Evolutionary conservation across 2,888 invertebrate species (phyloP).

Genomic region (Neocrepidodera transversa): DNA sequence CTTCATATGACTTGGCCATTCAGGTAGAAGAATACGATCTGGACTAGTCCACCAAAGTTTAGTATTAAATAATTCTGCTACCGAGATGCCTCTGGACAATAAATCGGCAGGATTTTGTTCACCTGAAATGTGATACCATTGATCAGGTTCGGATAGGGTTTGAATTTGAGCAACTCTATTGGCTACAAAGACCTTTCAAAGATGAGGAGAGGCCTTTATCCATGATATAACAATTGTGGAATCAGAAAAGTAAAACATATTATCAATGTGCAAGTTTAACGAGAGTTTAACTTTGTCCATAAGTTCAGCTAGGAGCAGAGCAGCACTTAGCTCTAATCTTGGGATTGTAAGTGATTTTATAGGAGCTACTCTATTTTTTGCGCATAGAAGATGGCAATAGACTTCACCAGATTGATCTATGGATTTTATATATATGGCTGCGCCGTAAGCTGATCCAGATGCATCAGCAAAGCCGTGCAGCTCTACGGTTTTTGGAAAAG

Average conservation of each 20-base stretch:
- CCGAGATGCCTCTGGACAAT: no score
- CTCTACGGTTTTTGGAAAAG: slow-evolving; percentile 4
- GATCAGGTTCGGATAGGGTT: no score
- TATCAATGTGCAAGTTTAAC: not conserved
- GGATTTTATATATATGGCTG: slow-evolving; percentile 28
- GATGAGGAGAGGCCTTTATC: not conserved
- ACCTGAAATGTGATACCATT: no score
- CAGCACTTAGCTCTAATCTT: slow-evolving; percentile 31
- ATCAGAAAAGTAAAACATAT: slow-evolving; percentile 16
- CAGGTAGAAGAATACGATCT: no score
- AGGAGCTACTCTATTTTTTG: slow-evolving; percentile 33
- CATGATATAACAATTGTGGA: slow-evolving; percentile 32
- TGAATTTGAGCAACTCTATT: no score
- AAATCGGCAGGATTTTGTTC: no score
- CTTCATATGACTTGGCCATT: no score
- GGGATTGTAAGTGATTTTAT: slow-evolving; percentile 33
- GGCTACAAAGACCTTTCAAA: no score
- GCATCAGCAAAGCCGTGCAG: slow-evolving; percentile 38
- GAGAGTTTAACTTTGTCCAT: not conserved
- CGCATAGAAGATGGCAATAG: slow-evolving; percentile 25
- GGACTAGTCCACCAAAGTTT: no score
- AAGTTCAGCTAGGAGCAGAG: slow-evolving; percentile 1
- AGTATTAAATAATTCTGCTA: no score
- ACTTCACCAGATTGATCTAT: slow-evolving; percentile 2
- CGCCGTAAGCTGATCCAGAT: slow-evolving; percentile 28